Evolutionary conservation across 2,888 invertebrate species (phyloP).

Genomic region (Prostheceraeus crozeri): DNA sequence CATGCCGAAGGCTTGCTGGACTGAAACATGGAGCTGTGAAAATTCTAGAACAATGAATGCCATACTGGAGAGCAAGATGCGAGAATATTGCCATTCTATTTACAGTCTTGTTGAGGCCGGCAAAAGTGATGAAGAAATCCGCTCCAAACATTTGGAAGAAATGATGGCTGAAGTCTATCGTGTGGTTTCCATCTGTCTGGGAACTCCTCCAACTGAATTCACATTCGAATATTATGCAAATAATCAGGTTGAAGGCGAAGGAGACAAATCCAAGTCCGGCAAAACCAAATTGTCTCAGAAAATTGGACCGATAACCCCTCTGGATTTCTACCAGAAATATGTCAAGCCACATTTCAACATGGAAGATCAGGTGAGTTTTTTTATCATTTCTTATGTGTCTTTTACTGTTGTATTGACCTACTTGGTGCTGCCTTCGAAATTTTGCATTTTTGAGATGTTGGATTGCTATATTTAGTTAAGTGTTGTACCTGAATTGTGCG

Average conservation of each 20-base stretch:
- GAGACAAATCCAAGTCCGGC: conserved; percentile 76
- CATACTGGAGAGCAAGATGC: conserved; percentile 72
- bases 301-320: conserved; percentile 69
- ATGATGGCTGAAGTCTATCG: conserved; percentile 62
- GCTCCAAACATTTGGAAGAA: not conserved
- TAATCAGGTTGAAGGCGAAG: conserved; percentile 70
- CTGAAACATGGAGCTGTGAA: conserved; percentile 72
- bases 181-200: conserved; percentile 74
- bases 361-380: conserved; percentile 68
- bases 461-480: too few species aligned
- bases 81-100: conserved; percentile 61
- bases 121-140: not conserved
- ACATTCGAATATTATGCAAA: conserved; percentile 79
- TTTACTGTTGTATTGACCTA: too few species aligned
- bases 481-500: too few species aligned
- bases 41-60: conserved; percentile 69
- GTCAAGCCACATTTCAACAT: conserved; percentile 73
- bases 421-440: too few species aligned
- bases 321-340: conserved; percentile 71
- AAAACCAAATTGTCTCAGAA: conserved; percentile 64
- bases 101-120: conserved; percentile 64
- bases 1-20: conserved; percentile 78
- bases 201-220: conserved; percentile 71
- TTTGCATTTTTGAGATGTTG: too few species aligned
- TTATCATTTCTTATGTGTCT: too few species aligned